Base-by-base conservation (phyloP, 1,140 invertebrate genomes). In the Ostrea edulis region DNA sequence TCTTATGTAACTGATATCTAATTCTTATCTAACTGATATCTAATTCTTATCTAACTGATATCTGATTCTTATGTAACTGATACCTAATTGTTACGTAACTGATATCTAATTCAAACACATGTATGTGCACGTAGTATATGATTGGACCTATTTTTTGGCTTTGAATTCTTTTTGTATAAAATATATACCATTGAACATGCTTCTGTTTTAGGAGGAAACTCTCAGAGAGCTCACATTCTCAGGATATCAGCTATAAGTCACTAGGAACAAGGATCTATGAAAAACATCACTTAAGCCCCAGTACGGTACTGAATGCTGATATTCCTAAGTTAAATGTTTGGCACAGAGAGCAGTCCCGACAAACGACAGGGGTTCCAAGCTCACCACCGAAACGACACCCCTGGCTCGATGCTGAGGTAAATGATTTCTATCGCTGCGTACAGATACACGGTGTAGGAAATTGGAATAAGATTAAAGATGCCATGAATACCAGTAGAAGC, bases 381-480 rank as follows among this genome's bases (percentile, higher is more conserved):
- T 53, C 82, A 2, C 82, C 82, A 20, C 22, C 20, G 51, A 83
- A 83, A 22, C 20, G 71, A 25, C 35, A 29, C n/a, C 65, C 44
- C n/a, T 92, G 91, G 91, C 86, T 58, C 1, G 5, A 22, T 0
- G 51, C 20, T 22, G 90, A 92, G 58, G 88, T 89, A 4, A 84
- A 89, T 68, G 84, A 87, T 17, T 92, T 92, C 71, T 92, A 89
- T 82, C 20, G 87, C 62, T 87, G 87, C 11, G 88, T 92, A 5
- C 81, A 92, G 65, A 25, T 84, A 29, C 29, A 55, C 14, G 91
- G 91, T 25, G 89, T 91, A 35, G 91, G 91, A 29, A 88, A 89
- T n/a, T 92, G 91, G 91, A 53, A 65, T 20, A 14, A 51, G 0
- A 89, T 90, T 4, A 86, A 83, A n/a, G 12, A 53, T 8, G 4